These are phyloP conservation scores for Istiophorus platypterus DNA, from an alignment of 2,113 vertebrate genomes.

Conservation along the genomic window DNA sequence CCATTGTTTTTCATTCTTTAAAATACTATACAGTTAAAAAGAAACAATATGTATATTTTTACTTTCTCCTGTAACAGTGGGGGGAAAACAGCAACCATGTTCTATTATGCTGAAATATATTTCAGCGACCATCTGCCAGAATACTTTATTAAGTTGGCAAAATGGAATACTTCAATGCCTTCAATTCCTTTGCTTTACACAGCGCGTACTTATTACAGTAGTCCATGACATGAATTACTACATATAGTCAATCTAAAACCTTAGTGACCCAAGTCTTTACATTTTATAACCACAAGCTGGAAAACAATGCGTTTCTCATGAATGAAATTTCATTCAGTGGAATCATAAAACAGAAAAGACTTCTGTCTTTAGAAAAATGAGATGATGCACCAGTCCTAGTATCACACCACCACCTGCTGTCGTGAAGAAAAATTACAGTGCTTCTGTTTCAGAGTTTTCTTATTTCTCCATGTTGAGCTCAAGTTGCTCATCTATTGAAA, in stretches of 20 bases:
- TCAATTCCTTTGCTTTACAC: conserved; percentile 79
- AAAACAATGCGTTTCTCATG: conserved; percentile 75
- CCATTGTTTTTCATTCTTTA: conserved; percentile 85
- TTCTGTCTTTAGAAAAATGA: conserved; percentile 71
- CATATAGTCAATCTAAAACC: conserved; percentile 74
- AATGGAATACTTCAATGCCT: conserved; percentile 78
- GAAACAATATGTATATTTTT: conserved; percentile 81
- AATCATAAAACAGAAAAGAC: conserved; percentile 68
- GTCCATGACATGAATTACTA: conserved; percentile 87
- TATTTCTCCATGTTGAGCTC: conserved; percentile 39
- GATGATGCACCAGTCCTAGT: conserved; percentile 74
- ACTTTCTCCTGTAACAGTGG: conserved; percentile 86
- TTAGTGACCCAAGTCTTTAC: conserved; percentile 77
- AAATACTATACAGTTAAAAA: conserved; percentile 92
- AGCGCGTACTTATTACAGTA: conserved; percentile 87
- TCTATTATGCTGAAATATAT: conserved; percentile 74
- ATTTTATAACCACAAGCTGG: conserved; percentile 74
- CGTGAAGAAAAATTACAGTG: conserved; percentile 79
- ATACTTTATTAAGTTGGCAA: conserved; percentile 75
- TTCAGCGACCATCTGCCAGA: conserved; percentile 79
- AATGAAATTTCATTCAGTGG: conserved; percentile 78
- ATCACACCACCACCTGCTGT: conserved; percentile 79
- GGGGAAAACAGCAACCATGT: conserved; percentile 79
- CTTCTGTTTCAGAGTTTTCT: conserved; percentile 68
- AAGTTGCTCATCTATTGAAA: conserved; percentile 44